These are phyloP conservation scores for Scaptodrosophila lebanonensis DNA, from an alignment of 1,140 invertebrate genomes.

Conservation along the genomic window DNA sequence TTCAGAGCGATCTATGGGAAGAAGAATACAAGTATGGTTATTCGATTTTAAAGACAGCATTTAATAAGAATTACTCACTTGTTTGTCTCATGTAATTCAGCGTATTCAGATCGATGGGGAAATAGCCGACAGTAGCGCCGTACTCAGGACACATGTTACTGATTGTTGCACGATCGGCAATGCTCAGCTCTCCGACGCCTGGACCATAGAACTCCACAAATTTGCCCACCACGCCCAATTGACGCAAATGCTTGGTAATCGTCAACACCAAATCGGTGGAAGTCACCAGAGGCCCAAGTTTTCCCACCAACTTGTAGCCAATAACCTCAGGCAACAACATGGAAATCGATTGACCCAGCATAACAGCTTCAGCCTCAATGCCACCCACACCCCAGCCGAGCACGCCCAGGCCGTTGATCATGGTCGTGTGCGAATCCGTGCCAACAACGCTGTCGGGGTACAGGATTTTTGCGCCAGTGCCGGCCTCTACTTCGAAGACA, in stretches of 20 bases:
- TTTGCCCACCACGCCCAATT: conserved; percentile 97
- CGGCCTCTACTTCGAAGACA: conserved; percentile 86
- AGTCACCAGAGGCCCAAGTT: conserved; percentile 89
- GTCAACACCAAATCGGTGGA: conserved; percentile 98
- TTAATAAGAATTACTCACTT: conserved; percentile 79
- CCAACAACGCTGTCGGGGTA: conserved; percentile 99
- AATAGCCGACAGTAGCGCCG: conserved; percentile 96
- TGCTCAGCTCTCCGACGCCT: conserved; percentile 91
- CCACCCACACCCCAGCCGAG: conserved; percentile 85
- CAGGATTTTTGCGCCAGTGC: conserved; percentile 78
- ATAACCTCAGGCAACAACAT: conserved; percentile 98
- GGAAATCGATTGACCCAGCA: conserved; percentile 96
- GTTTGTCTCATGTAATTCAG: conserved; percentile 92
- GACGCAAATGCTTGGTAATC: conserved; percentile 96
- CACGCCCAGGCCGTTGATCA: conserved; percentile 96
- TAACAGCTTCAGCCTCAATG: conserved; percentile 93
- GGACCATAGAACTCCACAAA: conserved; percentile 99
- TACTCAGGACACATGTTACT: conserved; percentile 99
- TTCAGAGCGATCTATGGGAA: conserved; percentile 88
- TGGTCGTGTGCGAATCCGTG: conserved; percentile 98
- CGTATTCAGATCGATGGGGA: conserved; percentile 94
- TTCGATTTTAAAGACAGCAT: not conserved
- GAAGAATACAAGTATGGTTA: conserved; percentile 2
- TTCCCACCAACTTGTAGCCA: conserved; percentile 93
- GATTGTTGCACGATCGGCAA: conserved; percentile 95